These are phyloP conservation scores for Dendroctonus valens DNA, from an alignment of 1,140 invertebrate genomes.

Conservation along the genomic window DNA sequence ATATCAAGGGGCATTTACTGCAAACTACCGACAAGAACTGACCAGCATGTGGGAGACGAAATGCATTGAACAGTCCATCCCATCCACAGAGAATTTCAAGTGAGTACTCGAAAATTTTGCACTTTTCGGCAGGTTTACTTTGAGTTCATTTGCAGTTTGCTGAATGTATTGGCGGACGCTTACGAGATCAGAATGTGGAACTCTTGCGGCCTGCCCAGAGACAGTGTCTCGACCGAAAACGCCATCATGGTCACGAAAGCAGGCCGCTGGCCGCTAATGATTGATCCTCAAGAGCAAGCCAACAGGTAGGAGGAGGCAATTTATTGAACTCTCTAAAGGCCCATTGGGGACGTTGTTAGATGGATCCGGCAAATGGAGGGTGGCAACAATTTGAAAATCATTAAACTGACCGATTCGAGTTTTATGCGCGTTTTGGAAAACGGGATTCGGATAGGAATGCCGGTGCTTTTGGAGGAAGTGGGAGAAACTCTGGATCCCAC, in stretches of 20 bases:
- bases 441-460: conserved; percentile 76
- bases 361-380: conserved; percentile 84
- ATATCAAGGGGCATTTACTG: conserved; percentile 85
- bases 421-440: conserved; percentile 78
- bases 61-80: conserved; percentile 63
- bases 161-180: conserved; percentile 74
- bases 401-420: conserved; percentile 71
- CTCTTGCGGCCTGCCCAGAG: conserved; percentile 74
- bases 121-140: conserved; percentile 7
- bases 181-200: conserved; percentile 86
- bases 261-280: conserved; percentile 81
- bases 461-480: conserved; percentile 81
- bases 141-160: conserved; percentile 55
- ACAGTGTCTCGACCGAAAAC: conserved; percentile 83
- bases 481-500: conserved; percentile 83
- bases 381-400: conserved; percentile 68
- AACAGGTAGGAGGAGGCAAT: conserved; percentile 52
- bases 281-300: conserved; percentile 89
- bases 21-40: conserved; percentile 67
- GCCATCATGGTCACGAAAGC: conserved; percentile 80
- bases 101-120: conserved; percentile 34
- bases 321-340: neutral
- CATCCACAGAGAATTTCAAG: conserved; percentile 67
- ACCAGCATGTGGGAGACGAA: conserved; percentile 66
- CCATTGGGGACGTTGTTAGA: conserved; percentile 39